Evolutionary conservation across 2,888 invertebrate genomes (phyloP).

Genomic region (Drosophila percnosoma): DNA sequence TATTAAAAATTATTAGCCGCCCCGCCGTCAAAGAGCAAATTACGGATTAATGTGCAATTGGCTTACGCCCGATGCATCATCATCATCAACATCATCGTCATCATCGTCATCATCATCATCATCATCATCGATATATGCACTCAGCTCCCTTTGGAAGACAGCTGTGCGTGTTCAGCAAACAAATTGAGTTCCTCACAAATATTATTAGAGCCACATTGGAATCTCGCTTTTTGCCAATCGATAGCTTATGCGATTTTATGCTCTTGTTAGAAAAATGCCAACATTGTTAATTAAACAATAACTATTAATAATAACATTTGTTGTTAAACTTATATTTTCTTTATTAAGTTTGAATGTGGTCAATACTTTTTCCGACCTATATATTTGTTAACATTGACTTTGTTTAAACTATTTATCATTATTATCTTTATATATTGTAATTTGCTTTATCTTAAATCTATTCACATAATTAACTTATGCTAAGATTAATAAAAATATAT

Average conservation of each 20-base stretch:
- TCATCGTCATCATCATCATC: not conserved
- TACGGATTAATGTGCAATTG: constrained; percentile 75
- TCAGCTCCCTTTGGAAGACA: constrained; percentile 17
- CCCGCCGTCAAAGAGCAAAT: constrained; percentile 64
- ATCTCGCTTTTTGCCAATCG: constrained; percentile 3
- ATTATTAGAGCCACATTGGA: constrained; percentile 17
- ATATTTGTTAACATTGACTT: not conserved
- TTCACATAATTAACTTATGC: not conserved
- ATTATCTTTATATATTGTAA: not conserved
- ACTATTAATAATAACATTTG: not conserved
- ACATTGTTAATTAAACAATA: not conserved
- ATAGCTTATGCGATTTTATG: not conserved
- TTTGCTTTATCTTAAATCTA: not conserved
- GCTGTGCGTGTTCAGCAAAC: constrained; percentile 59
- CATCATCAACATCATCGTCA: constrained; percentile 4
- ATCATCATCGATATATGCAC: constrained; percentile 9
- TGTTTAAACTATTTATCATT: not conserved
- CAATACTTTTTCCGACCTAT: not conserved
- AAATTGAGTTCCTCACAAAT: constrained; percentile 36
- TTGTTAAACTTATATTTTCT: not conserved
- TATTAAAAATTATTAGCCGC: constrained; percentile 77
- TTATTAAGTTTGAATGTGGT: not conserved
- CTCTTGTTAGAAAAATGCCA: not conserved
- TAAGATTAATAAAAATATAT: not conserved
- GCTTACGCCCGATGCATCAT: constrained; percentile 33